Conservation (phyloP, 2,113 vertebrate genomes). For the Oxyruncus cristatus region DNA sequence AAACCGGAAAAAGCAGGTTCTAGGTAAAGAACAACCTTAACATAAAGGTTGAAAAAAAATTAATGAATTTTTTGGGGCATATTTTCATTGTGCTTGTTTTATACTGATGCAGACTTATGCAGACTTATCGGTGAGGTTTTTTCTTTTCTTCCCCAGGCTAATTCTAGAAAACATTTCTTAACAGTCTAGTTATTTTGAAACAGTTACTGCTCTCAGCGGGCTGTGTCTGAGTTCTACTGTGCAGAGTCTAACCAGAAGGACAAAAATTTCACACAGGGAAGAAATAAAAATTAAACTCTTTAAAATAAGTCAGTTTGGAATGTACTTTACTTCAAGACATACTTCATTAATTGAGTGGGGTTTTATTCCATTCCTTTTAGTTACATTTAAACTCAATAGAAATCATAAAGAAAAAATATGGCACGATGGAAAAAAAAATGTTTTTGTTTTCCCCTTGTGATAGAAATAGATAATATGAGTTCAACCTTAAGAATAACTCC, state of each 20-base stretch:
- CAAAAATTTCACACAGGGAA: neutral
- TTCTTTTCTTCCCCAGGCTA: neutral
- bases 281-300: neutral
- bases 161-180: neutral
- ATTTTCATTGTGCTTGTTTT: neutral
- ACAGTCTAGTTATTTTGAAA: neutral
- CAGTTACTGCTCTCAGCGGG: neutral
- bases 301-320: neutral
- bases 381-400: neutral
- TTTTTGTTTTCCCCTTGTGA: neutral
- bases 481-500: neutral
- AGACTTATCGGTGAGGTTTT: neutral
- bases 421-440: neutral
- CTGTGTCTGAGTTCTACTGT: neutral
- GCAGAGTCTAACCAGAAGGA: neutral
- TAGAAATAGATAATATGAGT: neutral
- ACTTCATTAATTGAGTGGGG: neutral
- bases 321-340: neutral
- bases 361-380: neutral
- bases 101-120: neutral
- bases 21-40: neutral
- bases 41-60: neutral
- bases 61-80: rapidly evolving
- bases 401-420: neutral
- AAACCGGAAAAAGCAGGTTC: neutral